A percentile compares a stretch with the other conserved stretches of the same genome.
Evolutionary conservation across 2,113 vertebrate genomes (phyloP).

Genomic region (Corythornis cristatus): DNA sequence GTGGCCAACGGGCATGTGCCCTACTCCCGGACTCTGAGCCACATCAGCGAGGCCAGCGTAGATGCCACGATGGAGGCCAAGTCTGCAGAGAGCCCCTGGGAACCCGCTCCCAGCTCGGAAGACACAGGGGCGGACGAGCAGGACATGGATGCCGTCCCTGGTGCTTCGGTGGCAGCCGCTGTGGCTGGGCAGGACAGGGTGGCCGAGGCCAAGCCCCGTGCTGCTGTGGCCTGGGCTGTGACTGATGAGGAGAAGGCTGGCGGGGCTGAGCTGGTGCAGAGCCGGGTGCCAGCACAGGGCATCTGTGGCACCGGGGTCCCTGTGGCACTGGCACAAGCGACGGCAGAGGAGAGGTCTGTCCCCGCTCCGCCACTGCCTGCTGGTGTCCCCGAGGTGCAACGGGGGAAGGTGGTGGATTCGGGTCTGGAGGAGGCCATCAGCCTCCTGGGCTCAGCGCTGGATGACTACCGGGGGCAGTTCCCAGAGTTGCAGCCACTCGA

Average conservation of each 20-base stretch:
- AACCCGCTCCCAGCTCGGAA: background rate
- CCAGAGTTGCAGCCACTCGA: conserved; percentile 91
- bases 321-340: background rate
- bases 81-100: background rate
- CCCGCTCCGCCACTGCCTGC: background rate
- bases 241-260: background rate
- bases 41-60: conserved; percentile 91
- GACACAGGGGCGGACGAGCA: background rate
- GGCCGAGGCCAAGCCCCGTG: background rate
- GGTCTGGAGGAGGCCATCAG: conserved; percentile 85
- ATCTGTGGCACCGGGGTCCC: rapidly evolving
- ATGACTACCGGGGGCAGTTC: conserved; percentile 95
- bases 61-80: conserved; percentile 75
- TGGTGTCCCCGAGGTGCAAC: background rate
- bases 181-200: background rate
- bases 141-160: background rate
- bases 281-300: rapidly evolving
- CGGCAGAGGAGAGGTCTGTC: background rate
- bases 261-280: background rate
- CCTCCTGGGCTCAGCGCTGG: conserved; percentile 84
- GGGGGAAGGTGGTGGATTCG: conserved; percentile 66
- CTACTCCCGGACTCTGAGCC: conserved; percentile 90
- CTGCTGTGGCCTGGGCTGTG: background rate
- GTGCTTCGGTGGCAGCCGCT: background rate
- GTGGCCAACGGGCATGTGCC: conserved; percentile 78